Conservation (phyloP, 2,888 invertebrate genomes). For the Melanargia galathea region DNA sequence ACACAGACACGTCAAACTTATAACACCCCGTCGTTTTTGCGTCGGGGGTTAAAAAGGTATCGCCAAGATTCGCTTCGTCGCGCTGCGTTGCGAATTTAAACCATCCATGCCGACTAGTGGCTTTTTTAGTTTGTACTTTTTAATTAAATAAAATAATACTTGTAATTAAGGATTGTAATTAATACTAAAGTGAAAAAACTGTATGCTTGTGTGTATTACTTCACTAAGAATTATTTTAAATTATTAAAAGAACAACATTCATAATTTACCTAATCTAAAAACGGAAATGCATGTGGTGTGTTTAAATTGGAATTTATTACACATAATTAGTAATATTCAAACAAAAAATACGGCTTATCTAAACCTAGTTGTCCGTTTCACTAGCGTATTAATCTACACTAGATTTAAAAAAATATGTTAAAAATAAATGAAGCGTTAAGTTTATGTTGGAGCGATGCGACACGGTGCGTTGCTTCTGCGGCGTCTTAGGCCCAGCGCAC, state of each 20-base stretch:
- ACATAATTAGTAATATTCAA: not conserved
- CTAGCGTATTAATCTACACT: not conserved
- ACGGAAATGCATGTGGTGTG: not conserved
- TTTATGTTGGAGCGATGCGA: too few species aligned
- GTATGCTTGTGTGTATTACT: not conserved
- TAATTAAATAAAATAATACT: slow-evolving; percentile 13
- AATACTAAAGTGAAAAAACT: not conserved
- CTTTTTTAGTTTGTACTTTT: slow-evolving; percentile 2
- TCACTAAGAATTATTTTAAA: not conserved
- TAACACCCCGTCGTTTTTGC: too few species aligned
- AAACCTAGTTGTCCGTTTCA: not conserved
- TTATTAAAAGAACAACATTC: not conserved
- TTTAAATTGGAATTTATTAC: slow-evolving; percentile 5
- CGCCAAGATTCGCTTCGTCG: too few species aligned
- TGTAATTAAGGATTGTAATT: slow-evolving; percentile 2
- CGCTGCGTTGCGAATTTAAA: too few species aligned
- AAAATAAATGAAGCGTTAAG: too few species aligned
- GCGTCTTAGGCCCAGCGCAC: too few species aligned
- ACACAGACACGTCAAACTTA: too few species aligned
- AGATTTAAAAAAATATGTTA: too few species aligned
- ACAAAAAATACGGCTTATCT: not conserved
- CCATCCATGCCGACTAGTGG: not conserved
- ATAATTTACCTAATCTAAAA: slow-evolving; percentile 1
- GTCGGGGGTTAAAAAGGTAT: too few species aligned
- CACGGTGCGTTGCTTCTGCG: too few species aligned